phyloP scores from a whole-genome alignment of 37 sponge, comb jelly and placozoan species.

The Oopsacas minuta region DNA sequence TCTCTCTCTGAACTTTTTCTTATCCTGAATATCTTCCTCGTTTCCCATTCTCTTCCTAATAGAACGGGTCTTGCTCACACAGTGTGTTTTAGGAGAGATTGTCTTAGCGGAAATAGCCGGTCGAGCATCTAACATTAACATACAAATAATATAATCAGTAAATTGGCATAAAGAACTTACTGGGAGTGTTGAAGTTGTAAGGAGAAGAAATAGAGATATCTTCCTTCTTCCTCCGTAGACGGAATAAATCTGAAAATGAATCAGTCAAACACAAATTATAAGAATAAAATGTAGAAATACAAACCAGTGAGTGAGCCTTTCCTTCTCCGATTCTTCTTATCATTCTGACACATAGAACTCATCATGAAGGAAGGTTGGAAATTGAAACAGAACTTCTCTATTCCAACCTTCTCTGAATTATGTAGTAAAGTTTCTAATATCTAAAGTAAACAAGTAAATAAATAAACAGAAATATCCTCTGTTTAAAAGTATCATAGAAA shows the following conservation, averaged over 20 bases:
- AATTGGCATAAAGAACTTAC: not conserved
- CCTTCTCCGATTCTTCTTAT: slow-evolving; percentile 6
- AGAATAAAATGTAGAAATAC: not conserved
- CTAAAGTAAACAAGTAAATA: too few relatives aligned
- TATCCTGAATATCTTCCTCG: not conserved
- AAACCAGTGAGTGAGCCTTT: not conserved
- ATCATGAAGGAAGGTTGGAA: slow-evolving; percentile 5
- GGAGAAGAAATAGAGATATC: not conserved
- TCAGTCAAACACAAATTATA: not conserved
- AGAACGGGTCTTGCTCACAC: not conserved
- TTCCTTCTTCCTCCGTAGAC: not conserved
- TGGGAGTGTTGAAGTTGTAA: slow-evolving; percentile 5
- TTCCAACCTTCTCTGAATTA: not conserved
- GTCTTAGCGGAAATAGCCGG: not conserved
- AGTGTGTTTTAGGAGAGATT: not conserved
- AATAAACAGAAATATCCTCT: not conserved
- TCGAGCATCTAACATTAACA: not conserved
- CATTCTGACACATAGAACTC: not conserved
- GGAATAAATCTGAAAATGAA: slow-evolving; percentile 1
- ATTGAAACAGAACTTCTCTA: not conserved
- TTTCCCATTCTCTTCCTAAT: not conserved
- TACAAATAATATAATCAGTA: not conserved
- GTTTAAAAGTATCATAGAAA: not conserved
- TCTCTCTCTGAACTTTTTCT: not conserved
- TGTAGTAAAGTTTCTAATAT: not conserved